Conservation (phyloP, 2,113 vertebrate species). For the Cromileptes altivelis region DNA sequence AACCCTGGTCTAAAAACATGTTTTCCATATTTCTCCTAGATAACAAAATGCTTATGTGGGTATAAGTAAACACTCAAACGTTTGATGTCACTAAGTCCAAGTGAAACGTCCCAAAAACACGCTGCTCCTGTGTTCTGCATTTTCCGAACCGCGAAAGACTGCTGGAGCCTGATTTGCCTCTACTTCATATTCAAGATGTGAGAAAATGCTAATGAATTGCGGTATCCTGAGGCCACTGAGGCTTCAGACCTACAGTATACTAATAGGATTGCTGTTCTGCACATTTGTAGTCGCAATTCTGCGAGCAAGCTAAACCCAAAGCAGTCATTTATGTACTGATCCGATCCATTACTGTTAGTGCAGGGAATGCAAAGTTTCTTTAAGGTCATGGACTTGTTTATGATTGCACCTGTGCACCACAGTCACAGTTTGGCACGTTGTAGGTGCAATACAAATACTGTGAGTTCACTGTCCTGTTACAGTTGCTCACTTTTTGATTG, state of each 20-base stretch:
- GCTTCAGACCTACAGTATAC: conserved; percentile 42
- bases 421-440: background rate
- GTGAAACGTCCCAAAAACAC: background rate
- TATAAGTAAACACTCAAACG: background rate
- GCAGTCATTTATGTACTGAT: background rate
- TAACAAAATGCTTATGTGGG: background rate
- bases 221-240: conserved; percentile 59
- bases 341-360: background rate
- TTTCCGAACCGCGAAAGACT: conserved; percentile 20
- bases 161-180: conserved; percentile 37
- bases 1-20: background rate
- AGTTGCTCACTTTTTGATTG: background rate
- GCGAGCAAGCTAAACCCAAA: background rate
- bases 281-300: conserved; percentile 35
- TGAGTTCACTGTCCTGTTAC: background rate
- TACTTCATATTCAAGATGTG: conserved; percentile 66
- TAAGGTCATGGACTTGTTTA: background rate
- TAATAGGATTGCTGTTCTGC: conserved; percentile 35
- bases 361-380: background rate
- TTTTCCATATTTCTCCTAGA: background rate
- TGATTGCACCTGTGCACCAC: background rate
- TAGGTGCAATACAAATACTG: background rate
- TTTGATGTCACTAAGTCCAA: background rate
- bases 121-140: background rate
- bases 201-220: conserved; percentile 76